Percentiles rank a stretch among this genome's conserved stretches.
These are phyloP conservation scores for Lophius americanus DNA, from an alignment of 2,797 vertebrate genomes.

Conservation along the genomic window DNA sequence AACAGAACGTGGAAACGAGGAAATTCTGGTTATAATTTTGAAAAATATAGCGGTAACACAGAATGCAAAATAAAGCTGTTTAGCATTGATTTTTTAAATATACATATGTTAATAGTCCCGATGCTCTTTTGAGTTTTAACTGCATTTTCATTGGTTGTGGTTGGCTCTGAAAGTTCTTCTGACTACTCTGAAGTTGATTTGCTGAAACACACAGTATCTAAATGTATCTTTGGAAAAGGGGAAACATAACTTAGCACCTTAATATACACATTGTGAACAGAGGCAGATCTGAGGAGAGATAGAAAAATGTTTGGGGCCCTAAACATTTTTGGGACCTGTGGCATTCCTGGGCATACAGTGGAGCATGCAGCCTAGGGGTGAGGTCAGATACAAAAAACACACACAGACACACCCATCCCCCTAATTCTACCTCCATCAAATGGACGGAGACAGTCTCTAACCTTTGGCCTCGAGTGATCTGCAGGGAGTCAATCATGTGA, in stretches of 20 bases:
- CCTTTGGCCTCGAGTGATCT: slow-evolving; percentile 52
- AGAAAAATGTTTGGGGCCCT: slow-evolving; percentile 57
- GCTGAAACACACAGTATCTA: slow-evolving; percentile 40
- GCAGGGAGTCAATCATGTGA: slow-evolving; percentile 66
- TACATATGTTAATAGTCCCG: no score
- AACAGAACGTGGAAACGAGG: not conserved
- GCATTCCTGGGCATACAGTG: slow-evolving; percentile 69
- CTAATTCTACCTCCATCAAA: slow-evolving; percentile 38
- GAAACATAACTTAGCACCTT: slow-evolving; percentile 51
- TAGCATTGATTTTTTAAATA: no score
- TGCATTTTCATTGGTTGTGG: slow-evolving; percentile 24
- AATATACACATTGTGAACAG: slow-evolving; percentile 24
- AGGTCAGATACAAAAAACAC: slow-evolving; percentile 54
- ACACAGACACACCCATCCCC: slow-evolving; percentile 23
- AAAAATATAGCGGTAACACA: not conserved
- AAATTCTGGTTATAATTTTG: not conserved
- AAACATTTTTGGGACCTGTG: slow-evolving; percentile 47
- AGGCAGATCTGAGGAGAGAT: slow-evolving; percentile 63
- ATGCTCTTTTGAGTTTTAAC: slow-evolving; percentile 23
- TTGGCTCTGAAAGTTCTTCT: slow-evolving; percentile 30
- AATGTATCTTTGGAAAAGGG: slow-evolving; percentile 45
- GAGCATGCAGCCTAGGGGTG: slow-evolving; percentile 60
- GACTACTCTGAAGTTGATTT: slow-evolving; percentile 41
- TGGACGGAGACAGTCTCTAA: slow-evolving; percentile 61
- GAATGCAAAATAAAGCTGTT: not conserved